Base-by-base conservation (phyloP, 2,113 vertebrate genomes). In the Nibea albiflora region DNA sequence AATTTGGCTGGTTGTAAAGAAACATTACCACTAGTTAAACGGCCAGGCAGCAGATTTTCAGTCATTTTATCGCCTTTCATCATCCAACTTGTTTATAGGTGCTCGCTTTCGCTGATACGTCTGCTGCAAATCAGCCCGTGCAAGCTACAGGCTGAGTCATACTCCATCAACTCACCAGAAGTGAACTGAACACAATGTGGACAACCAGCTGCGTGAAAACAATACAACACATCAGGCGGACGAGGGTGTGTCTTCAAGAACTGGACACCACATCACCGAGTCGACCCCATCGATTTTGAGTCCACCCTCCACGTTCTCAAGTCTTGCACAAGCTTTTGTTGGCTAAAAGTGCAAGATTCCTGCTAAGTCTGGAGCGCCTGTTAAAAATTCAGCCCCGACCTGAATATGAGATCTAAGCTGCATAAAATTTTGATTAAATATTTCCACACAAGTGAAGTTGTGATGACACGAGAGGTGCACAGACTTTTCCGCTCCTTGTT, bases 401-500 rank as follows among this genome's bases (percentile, higher is more conserved):
- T 65, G 47, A 81, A 85, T 65, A 54, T 31, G 44, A 80, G 28
- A 83, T 71, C 20, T 24, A 42, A 71, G 46, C 46, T 46, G 39
- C 54, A 61, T 46, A 44, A 65, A 44, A 82, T 42, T 68, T 81
- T 86, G 28, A 85, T 73, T 58, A 44, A 70, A 63, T 60, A 73
- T 84, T 65, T 74, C 63, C 50, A 72, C 57, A 26, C 15, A 71
- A 54, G 56, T 47, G 15, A 77, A 46, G 65, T 39, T 22, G 57
- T 49, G 64, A 47, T 75, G 78, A 56, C 80, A 81, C 42, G 56
- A 46, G 31, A 57, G 22, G 49, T 56, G 12, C 22, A 52, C 20
- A 70, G 12, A 54, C 20, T 44, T 80, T 53, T 56, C 73, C 65
- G 82, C 75, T 78, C 81, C 61, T 83, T 20, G 83, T 78, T 78